phyloP scores from a whole-genome alignment of 35 echinoderm and acorn worm genomes.

The Apostichopus parvimensis region DNA sequence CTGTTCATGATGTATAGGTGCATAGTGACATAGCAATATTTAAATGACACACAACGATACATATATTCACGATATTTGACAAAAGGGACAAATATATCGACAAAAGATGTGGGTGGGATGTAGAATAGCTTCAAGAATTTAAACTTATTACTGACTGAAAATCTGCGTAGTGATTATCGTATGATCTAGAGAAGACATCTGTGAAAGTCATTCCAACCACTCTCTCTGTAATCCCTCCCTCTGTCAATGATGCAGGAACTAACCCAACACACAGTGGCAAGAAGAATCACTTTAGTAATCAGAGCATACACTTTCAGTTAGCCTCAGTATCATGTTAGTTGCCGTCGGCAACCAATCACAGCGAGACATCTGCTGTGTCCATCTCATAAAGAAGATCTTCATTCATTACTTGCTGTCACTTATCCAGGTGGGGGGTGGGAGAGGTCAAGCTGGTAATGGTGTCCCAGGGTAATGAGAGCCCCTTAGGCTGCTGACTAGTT shows the following conservation, averaged over 20 bases:
- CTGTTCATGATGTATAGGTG: no score
- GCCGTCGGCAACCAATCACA: constrained; percentile 11
- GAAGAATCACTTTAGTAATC: not conserved
- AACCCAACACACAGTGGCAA: not conserved
- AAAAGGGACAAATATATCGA: no score
- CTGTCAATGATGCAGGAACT: no score
- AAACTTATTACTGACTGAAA: no score
- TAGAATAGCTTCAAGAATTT: no score
- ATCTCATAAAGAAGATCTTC: not conserved
- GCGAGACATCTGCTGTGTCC: not conserved
- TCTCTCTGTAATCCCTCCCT: no score
- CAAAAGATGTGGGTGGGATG: no score
- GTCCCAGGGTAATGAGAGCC: not conserved
- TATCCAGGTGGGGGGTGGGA: not conserved
- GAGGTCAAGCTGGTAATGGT: not conserved
- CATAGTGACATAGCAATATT: no score
- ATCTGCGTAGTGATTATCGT: no score
- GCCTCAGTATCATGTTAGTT: not conserved
- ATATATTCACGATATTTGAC: no score
- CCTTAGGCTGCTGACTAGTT: no score
- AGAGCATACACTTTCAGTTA: not conserved
- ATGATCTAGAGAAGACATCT: not conserved
- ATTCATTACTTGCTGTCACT: not conserved
- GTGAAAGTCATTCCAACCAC: not conserved
- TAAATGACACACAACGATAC: no score